Base-by-base conservation (phyloP, 2,113 vertebrate genomes). In the Rhinopomastus cyanomelas region DNA sequence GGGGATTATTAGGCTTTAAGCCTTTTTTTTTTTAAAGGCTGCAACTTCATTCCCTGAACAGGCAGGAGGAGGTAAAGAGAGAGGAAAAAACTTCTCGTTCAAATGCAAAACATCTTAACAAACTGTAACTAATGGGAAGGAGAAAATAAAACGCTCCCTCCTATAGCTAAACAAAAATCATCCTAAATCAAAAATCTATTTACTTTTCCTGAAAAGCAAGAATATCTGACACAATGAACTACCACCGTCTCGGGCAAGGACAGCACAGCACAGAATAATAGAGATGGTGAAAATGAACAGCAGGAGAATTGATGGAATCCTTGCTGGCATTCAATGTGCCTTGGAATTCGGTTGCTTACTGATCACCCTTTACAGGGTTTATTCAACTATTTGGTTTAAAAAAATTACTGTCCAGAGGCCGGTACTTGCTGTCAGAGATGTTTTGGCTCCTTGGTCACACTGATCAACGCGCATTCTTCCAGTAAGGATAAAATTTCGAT, bases 1-100 rank as follows among this genome's bases (percentile, higher is more conserved):
- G 69, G 68, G 72, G 82, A 92, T 96, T 97, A 95, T 93, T 96
- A 95, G 67, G 84, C 88, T 95, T 94, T 93, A 96, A 96, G 73
- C 36, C 32, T 56, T 91, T 81, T 89, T 37, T 53, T 17, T n/a
- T 22, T 37, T 42, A 8, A 85, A 94, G 34, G 26, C 42, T 77
- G 61, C 67, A 59, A 89, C 59, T 44, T 90, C 80, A 77, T 68
- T 49, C 81, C 87, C 72, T 93, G 71, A 86, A 90, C 85, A 88
- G 86, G 66, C 65, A 94, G 87, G 56, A 93, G 48, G 51, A 82
- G 49, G 22, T 64, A 11, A 76, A 49, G 15, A 69, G 26, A 72
- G 61, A 72, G 39, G 61, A 61, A 82, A 71, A 89, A n/a, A 85
- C 73, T 76, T 93, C 48, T 75, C 19, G 64, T 93, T 95, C 76